Percentiles rank a stretch among this genome's conserved stretches.
These are phyloP conservation scores for Ciona savignyi DNA, from an alignment of 23 tunicate species.

Conservation along the genomic window DNA sequence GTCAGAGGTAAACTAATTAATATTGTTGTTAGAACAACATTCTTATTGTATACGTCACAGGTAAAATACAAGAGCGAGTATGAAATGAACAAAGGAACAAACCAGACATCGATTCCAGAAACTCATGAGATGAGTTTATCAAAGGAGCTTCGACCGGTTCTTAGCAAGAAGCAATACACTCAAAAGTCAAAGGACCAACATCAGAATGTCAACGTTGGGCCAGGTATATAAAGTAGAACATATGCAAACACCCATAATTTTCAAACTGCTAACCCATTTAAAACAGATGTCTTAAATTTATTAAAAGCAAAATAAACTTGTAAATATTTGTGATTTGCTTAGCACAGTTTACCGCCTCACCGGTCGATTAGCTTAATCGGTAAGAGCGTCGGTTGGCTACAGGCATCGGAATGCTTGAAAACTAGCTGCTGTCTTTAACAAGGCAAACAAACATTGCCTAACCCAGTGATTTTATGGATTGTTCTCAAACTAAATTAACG, in stretches of 20 bases:
- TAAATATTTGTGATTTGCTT: background rate
- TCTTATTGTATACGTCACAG: conserved; percentile 7
- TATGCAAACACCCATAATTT: too few species aligned
- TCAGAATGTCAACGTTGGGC: conserved; percentile 48
- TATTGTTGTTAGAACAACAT: background rate
- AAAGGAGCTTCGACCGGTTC: conserved; percentile 48
- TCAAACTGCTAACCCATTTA: too few species aligned
- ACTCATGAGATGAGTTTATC: conserved; percentile 54
- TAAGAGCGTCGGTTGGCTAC: too few species aligned
- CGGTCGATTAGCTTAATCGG: too few species aligned
- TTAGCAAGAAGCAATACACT: conserved; percentile 43
- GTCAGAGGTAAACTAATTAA: background rate
- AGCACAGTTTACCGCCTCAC: too few species aligned
- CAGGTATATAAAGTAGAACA: too few species aligned
- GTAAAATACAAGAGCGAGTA: conserved; percentile 57
- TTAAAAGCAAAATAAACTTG: background rate
- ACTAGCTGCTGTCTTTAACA: too few species aligned
- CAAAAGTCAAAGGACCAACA: conserved; percentile 37
- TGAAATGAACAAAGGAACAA: conserved; percentile 39
- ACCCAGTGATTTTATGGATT: too few species aligned
- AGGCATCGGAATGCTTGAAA: too few species aligned
- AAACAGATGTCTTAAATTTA: too few species aligned
- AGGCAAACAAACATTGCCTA: too few species aligned
- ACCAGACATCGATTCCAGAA: conserved; percentile 21
- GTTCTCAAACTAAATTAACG: too few species aligned